These are phyloP conservation scores for Stegodyphus dumicola DNA, from an alignment of 1,140 invertebrate genomes.

Conservation along the genomic window DNA sequence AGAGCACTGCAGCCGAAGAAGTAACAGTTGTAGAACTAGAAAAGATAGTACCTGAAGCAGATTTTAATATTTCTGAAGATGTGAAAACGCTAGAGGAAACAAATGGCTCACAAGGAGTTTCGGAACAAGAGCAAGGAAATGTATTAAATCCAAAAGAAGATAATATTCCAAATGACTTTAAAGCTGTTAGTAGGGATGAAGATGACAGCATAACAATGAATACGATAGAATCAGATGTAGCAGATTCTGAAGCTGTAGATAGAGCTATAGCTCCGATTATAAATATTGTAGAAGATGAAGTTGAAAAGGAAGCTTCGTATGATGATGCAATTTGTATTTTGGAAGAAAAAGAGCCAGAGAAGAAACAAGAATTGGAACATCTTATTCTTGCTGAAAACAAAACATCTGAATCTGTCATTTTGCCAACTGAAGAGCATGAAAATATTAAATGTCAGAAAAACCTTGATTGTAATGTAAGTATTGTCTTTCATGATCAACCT, in stretches of 20 bases:
- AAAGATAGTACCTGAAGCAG: too few relatives aligned
- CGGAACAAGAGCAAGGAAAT: neutral
- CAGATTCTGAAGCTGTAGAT: slow-evolving; percentile 5
- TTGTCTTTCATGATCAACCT: slow-evolving; percentile 4
- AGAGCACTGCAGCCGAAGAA: neutral
- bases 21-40: neutral
- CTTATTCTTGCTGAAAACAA: slow-evolving; percentile 17
- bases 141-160: neutral
- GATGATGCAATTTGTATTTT: slow-evolving; percentile 7
- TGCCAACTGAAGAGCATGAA: slow-evolving; percentile 11
- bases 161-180: neutral
- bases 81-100: too few relatives aligned
- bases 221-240: neutral
- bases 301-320: slow-evolving; percentile 1
- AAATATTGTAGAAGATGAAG: neutral
- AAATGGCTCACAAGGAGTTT: too few relatives aligned
- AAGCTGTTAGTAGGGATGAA: neutral
- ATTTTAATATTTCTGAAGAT: too few relatives aligned
- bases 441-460: slow-evolving; percentile 13
- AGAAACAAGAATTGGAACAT: slow-evolving; percentile 1
- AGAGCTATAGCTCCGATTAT: slow-evolving; percentile 39
- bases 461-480: neutral
- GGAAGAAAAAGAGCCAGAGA: neutral
- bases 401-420: neutral
- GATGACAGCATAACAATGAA: neutral